phyloP scores from a whole-genome alignment of 2,797 vertebrate genomes.

The Alosa sapidissima region DNA sequence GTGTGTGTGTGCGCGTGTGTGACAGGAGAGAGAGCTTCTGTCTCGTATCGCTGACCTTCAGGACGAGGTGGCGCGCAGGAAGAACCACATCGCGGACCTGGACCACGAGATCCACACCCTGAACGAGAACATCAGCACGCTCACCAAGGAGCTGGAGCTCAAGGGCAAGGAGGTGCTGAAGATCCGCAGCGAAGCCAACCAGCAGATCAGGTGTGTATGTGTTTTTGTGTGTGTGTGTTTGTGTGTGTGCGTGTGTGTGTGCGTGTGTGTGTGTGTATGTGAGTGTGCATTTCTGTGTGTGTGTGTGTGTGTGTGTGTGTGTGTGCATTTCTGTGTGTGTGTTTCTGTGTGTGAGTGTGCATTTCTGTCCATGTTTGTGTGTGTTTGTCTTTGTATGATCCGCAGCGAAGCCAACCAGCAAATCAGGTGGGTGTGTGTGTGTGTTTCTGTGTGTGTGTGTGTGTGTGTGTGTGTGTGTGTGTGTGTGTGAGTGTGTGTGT shows the following conservation, averaged over 20 bases:
- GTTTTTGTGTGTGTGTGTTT: constrained; percentile 28
- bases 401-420: no score
- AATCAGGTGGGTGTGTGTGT: constrained; percentile 21
- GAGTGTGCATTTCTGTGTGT: background rate
- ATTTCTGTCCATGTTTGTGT: constrained; percentile 58
- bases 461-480: background rate
- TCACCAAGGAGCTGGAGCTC: constrained; percentile 94
- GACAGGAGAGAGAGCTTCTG: constrained; percentile 87
- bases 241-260: background rate
- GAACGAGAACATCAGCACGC: constrained; percentile 91
- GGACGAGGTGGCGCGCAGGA: constrained; percentile 89
- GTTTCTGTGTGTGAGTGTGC: background rate
- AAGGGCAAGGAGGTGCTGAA: constrained; percentile 97
- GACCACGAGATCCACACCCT: constrained; percentile 93
- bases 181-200: constrained; percentile 95
- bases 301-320: background rate
- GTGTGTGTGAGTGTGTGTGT: background rate
- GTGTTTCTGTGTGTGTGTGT: background rate
- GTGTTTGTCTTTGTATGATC: constrained; percentile 19
- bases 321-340: background rate
- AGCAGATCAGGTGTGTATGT: constrained; percentile 87
- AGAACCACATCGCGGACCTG: constrained; percentile 90
- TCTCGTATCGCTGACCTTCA: constrained; percentile 87
- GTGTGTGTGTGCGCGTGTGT: background rate
- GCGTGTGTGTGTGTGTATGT: constrained; percentile 15